phyloP scores from a whole-genome alignment of 2,797 vertebrate species.

The Lerista edwardsae region DNA sequence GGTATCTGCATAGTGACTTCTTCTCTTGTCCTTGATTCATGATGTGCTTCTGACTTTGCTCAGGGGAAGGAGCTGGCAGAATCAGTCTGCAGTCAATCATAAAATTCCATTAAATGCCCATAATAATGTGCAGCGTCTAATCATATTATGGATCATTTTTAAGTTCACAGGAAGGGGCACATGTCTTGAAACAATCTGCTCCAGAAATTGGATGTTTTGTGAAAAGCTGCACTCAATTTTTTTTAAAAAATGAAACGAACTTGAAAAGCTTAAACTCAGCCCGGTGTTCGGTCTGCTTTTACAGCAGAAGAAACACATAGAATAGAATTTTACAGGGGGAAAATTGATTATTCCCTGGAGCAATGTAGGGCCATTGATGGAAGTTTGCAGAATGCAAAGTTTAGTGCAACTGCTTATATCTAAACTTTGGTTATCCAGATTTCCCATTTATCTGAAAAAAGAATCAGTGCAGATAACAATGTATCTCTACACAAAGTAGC shows the following conservation, averaged over 20 bases:
- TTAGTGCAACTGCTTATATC: background rate
- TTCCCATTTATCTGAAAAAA: background rate
- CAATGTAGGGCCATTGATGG: background rate
- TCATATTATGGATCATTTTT: slow-evolving; percentile 38
- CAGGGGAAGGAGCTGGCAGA: slow-evolving; percentile 29
- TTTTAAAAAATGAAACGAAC: background rate
- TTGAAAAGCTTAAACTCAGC: slow-evolving; percentile 15
- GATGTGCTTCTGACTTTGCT: slow-evolving; percentile 38
- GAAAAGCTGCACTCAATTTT: background rate
- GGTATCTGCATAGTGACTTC: slow-evolving; percentile 4
- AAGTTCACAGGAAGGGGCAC: slow-evolving; percentile 15
- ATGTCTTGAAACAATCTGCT: slow-evolving; percentile 30
- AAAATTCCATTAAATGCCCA: slow-evolving; percentile 40
- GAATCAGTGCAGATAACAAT: background rate
- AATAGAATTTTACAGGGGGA: background rate
- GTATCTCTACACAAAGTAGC: too few species aligned
- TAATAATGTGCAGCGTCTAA: slow-evolving; percentile 42
- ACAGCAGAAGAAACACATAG: background rate
- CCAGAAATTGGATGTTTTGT: background rate
- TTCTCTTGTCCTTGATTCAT: slow-evolving; percentile 49
- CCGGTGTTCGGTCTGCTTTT: background rate
- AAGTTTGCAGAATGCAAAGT: background rate
- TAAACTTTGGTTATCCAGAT: background rate
- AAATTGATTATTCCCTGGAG: background rate
- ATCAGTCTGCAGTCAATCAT: slow-evolving; percentile 40